phyloP scores from a whole-genome alignment of 64 coral and sea anemone genomes.

The Platygyra sinensis region DNA sequence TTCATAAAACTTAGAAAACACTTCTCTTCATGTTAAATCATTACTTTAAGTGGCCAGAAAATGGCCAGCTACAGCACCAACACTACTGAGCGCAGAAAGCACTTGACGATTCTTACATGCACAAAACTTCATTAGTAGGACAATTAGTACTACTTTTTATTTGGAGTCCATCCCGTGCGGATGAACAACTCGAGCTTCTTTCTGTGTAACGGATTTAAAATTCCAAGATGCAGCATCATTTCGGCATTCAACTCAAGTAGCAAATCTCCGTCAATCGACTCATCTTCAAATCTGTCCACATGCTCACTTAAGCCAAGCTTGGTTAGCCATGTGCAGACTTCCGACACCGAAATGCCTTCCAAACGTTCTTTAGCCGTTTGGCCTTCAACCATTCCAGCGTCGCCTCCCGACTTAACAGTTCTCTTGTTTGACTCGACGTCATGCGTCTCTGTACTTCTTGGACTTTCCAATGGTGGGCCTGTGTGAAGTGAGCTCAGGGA shows the following conservation, averaged over 20 bases:
- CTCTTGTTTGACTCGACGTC: background rate
- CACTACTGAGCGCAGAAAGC: background rate
- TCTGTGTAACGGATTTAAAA: constrained; percentile 65
- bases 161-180: constrained; percentile 64
- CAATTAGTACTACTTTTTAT: background rate
- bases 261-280: constrained; percentile 78
- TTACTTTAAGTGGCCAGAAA: too few relatives aligned
- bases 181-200: constrained; percentile 74
- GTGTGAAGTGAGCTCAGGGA: background rate
- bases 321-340: constrained; percentile 63
- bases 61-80: too few relatives aligned
- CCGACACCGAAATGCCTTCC: constrained; percentile 10
- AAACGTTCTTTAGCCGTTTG: background rate
- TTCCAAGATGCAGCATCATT: constrained; percentile 60
- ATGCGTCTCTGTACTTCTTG: background rate
- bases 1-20: too few relatives aligned
- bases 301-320: constrained; percentile 53
- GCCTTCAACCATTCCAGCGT: background rate
- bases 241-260: constrained; percentile 75
- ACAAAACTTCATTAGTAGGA: background rate
- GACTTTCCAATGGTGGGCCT: background rate
- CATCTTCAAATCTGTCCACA: constrained; percentile 53
- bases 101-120: too few relatives aligned
- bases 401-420: background rate
- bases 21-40: too few relatives aligned